Percentiles rank a stretch among this genome's conserved stretches.
phyloP scores from a whole-genome alignment of 2,113 vertebrate genomes.

The Stictonetta naevosa region DNA sequence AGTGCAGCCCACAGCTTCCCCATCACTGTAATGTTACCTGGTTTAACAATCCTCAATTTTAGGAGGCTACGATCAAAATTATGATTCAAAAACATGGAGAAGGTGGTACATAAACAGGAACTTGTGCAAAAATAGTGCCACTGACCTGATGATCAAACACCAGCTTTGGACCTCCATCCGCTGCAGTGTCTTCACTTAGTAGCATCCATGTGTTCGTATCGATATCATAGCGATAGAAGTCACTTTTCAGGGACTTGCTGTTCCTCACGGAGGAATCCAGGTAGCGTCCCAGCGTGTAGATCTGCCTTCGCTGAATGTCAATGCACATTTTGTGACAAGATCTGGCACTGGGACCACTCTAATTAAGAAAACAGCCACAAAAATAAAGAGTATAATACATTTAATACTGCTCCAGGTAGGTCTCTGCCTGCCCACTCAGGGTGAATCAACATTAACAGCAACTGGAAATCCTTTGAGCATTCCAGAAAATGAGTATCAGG shows the following conservation, averaged over 20 bases:
- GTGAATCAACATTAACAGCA: background rate
- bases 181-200: slow-evolving; percentile 94
- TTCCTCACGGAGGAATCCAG: slow-evolving; percentile 98
- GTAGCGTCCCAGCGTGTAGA: slow-evolving; percentile 96
- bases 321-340: slow-evolving; percentile 99
- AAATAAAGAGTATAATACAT: background rate
- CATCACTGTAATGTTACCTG: background rate
- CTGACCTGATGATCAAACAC: slow-evolving; percentile 98
- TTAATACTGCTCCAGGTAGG: background rate
- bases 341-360: slow-evolving; percentile 96
- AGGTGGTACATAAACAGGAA: background rate
- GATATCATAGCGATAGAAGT: slow-evolving; percentile 98
- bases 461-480: background rate
- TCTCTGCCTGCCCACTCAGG: background rate
- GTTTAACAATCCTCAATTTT: accelerated
- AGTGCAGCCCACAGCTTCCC: background rate
- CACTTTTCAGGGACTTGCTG: slow-evolving; percentile 97
- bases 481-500: background rate
- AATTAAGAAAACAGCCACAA: background rate
- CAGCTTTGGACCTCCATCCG: slow-evolving; percentile 94
- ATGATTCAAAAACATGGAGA: background rate
- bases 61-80: accelerated
- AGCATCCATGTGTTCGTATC: slow-evolving; percentile 94
- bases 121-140: background rate
- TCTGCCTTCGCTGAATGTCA: slow-evolving; percentile 93